A percentile compares a stretch with the other conserved stretches of the same genome.
Conservation (phyloP, 2,888 invertebrate genomes). For the Drosophila mimica region DNA sequence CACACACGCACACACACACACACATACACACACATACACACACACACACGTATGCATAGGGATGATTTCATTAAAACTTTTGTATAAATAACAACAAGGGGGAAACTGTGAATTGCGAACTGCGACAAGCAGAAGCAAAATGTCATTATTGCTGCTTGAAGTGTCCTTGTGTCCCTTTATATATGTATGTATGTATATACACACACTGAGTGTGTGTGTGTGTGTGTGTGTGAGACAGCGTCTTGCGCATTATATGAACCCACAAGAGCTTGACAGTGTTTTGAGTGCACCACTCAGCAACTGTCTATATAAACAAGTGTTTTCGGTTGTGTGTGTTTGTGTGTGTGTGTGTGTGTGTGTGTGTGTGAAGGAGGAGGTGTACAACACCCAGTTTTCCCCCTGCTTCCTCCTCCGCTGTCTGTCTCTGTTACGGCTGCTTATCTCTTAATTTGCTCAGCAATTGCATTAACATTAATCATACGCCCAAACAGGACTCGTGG, state of each 20-base stretch:
- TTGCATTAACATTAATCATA: slow-evolving; percentile 64
- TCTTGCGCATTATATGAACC: slow-evolving; percentile 49
- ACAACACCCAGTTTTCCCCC: background rate
- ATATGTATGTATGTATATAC: too few species aligned
- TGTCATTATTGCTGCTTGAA: slow-evolving; percentile 66
- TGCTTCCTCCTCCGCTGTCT: too few species aligned
- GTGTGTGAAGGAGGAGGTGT: background rate
- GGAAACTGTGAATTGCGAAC: slow-evolving; percentile 19
- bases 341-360: background rate
- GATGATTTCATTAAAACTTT: slow-evolving; percentile 67
- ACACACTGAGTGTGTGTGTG: background rate
- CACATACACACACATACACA: background rate
- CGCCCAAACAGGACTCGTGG: slow-evolving; percentile 89
- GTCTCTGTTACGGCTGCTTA: background rate
- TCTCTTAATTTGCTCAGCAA: slow-evolving; percentile 25
- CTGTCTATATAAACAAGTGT: slow-evolving; percentile 5
- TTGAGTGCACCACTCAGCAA: slow-evolving; percentile 49
- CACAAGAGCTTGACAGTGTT: slow-evolving; percentile 37
- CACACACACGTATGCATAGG: slow-evolving; percentile 16
- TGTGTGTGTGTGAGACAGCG: slow-evolving; percentile 21
- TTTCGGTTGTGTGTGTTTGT: background rate
- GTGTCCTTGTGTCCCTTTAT: slow-evolving; percentile 43
- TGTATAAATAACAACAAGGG: slow-evolving; percentile 58
- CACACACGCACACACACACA: slow-evolving; percentile 6
- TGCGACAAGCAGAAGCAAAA: slow-evolving; percentile 41